A percentile compares a stretch with the other conserved stretches of the same genome.
phyloP scores from a whole-genome alignment of 2,888 invertebrate genomes.

The Pyralis farinalis region DNA sequence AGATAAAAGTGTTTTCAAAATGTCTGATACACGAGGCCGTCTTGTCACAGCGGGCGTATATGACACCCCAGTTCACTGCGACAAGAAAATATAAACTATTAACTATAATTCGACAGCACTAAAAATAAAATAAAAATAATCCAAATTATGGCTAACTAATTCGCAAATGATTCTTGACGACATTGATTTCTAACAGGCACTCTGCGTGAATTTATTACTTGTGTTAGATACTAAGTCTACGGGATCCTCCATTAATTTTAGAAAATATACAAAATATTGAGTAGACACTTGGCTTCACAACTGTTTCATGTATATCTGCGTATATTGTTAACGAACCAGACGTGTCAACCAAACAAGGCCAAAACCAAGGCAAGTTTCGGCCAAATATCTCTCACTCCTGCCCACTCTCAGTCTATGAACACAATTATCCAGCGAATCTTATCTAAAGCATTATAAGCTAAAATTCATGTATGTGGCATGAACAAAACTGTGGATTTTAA shows the following conservation, averaged over 20 bases:
- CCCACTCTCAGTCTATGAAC: conserved; percentile 73
- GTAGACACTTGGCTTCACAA: conserved; percentile 32
- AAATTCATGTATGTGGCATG: conserved; percentile 75
- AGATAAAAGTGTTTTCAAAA: conserved; percentile 36
- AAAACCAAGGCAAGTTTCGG: conserved; percentile 22
- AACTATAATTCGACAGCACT: conserved; percentile 70
- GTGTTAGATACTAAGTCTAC: conserved; percentile 58
- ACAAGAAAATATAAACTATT: conserved; percentile 48
- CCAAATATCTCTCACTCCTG: conserved; percentile 23
- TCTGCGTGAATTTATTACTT: conserved; percentile 70
- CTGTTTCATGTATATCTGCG: conserved; percentile 12
- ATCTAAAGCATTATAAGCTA: conserved; percentile 80
- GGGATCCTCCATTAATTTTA: conserved; percentile 45
- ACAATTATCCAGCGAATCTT: conserved; percentile 78
- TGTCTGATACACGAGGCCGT: conserved; percentile 53
- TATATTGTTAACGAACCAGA: conserved; percentile 29
- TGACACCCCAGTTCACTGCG: conserved; percentile 22
- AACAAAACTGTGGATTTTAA: conserved; percentile 64
- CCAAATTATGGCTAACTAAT: conserved; percentile 74
- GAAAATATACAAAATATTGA: conserved; percentile 64
- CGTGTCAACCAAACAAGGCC: conserved; percentile 21
- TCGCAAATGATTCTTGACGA: conserved; percentile 58
- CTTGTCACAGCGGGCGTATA: conserved; percentile 19
- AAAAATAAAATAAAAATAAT: conserved; percentile 60
- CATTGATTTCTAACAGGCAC: conserved; percentile 73